Evolutionary conservation across 2,797 vertebrate genomes (phyloP).

Genomic region (Helostoma temminkii): DNA sequence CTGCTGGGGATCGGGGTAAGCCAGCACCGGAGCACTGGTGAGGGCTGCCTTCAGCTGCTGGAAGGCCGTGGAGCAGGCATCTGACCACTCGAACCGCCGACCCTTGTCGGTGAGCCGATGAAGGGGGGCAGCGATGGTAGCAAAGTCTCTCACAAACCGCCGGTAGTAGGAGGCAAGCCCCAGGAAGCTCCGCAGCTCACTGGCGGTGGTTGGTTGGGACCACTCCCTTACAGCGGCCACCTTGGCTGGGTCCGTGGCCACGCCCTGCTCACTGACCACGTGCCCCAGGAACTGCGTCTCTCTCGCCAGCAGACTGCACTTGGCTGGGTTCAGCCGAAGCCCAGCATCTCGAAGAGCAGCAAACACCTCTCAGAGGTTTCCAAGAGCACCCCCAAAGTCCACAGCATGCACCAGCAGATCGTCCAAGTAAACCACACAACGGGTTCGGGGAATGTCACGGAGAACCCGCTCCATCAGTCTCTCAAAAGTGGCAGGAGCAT

Average conservation of each 20-base stretch:
- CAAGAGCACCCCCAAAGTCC: background rate
- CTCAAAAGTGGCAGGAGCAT: too few relatives aligned
- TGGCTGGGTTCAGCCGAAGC: background rate
- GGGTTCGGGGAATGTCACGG: too few relatives aligned
- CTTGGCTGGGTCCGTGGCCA: conserved; percentile 16
- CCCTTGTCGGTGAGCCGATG: conserved; percentile 31
- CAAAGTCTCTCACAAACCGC: conserved; percentile 6
- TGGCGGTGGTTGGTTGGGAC: background rate
- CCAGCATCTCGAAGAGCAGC: background rate
- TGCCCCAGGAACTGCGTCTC: background rate
- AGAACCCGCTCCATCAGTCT: too few relatives aligned
- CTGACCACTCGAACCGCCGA: background rate
- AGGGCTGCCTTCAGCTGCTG: background rate
- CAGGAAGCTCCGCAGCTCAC: background rate
- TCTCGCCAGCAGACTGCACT: background rate
- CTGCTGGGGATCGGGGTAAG: background rate
- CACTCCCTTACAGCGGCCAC: background rate
- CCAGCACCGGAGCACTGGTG: background rate
- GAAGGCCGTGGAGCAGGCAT: conserved; percentile 11
- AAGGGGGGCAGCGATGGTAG: background rate
- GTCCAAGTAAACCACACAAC: too few relatives aligned
- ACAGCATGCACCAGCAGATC: too few relatives aligned
- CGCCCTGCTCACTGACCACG: background rate
- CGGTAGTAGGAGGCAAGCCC: conserved; percentile 24
- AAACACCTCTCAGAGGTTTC: conserved; percentile 12